Conservation (phyloP, 2,113 vertebrate genomes). For the Campylorhamphus procurvoides region DNA sequence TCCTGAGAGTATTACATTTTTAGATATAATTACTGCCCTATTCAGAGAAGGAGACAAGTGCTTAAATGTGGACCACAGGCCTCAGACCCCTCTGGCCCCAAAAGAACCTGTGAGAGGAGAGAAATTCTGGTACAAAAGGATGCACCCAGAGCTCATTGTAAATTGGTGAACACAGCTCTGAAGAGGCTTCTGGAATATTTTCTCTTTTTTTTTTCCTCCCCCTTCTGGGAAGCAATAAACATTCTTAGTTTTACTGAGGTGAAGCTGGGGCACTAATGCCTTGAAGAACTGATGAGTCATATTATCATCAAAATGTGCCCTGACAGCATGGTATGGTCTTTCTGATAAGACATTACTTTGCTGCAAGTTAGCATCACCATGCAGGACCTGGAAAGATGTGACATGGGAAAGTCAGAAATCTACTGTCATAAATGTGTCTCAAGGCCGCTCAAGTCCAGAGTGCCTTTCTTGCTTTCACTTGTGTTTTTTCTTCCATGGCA, state of each 20-base stretch:
- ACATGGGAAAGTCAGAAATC: not conserved
- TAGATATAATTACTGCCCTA: not conserved
- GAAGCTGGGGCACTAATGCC: constrained; percentile 11
- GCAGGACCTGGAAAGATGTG: not conserved
- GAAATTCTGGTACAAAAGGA: not conserved
- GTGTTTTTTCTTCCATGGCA: not conserved
- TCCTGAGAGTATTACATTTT: not conserved
- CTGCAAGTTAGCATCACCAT: not conserved
- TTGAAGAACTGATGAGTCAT: constrained; percentile 18
- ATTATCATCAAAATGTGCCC: not conserved
- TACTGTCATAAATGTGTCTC: not conserved
- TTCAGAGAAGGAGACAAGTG: not conserved
- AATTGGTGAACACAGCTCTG: not conserved
- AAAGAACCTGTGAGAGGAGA: not conserved
- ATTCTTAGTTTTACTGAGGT: constrained; percentile 3
- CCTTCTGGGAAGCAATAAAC: constrained; percentile 11
- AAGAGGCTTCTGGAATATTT: not conserved
- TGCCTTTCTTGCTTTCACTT: not conserved
- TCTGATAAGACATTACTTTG: not conserved
- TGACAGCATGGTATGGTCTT: not conserved
- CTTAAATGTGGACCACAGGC: not conserved
- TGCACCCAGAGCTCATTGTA: not conserved
- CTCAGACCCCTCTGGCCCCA: not conserved
- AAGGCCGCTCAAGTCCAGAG: not conserved
- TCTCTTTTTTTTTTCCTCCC: not conserved